Conservation (phyloP, 2,888 invertebrate species). For the Lottia gigantea region DNA sequence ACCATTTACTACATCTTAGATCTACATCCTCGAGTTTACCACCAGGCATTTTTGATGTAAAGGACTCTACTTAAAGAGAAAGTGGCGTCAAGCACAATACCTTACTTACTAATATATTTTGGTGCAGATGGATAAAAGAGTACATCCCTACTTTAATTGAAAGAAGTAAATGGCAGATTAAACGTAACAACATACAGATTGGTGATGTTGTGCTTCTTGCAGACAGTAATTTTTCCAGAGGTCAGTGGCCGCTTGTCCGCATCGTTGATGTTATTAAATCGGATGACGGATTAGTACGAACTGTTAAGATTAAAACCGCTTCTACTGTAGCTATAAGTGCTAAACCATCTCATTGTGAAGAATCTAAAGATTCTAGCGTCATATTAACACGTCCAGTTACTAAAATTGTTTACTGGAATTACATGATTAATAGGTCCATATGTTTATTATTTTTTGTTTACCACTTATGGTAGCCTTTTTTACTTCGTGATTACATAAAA, state of each 20-base stretch:
- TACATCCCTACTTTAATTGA: not conserved
- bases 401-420: constrained; percentile 4
- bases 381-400: not conserved
- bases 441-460: too few relatives aligned
- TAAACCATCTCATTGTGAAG: not conserved
- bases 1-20: constrained; percentile 52
- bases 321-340: too few relatives aligned
- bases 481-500: too few relatives aligned
- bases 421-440: not conserved
- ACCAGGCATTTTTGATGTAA: constrained; percentile 18
- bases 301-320: too few relatives aligned
- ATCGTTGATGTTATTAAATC: not conserved
- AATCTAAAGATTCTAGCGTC: not conserved
- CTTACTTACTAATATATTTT: not conserved
- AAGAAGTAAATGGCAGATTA: not conserved
- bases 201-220: not conserved
- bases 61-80: not conserved
- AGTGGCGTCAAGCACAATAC: constrained; percentile 2
- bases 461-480: too few relatives aligned
- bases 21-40: constrained; percentile 15
- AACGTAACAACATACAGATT: not conserved
- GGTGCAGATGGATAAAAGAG: not conserved
- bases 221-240: not conserved
- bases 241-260: not conserved
- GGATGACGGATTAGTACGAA: not conserved